Evolutionary conservation across 1,140 invertebrate genomes (phyloP), one percentile per base, ranked within the genome.

Genomic region (Drosophila oshimai): DNA sequence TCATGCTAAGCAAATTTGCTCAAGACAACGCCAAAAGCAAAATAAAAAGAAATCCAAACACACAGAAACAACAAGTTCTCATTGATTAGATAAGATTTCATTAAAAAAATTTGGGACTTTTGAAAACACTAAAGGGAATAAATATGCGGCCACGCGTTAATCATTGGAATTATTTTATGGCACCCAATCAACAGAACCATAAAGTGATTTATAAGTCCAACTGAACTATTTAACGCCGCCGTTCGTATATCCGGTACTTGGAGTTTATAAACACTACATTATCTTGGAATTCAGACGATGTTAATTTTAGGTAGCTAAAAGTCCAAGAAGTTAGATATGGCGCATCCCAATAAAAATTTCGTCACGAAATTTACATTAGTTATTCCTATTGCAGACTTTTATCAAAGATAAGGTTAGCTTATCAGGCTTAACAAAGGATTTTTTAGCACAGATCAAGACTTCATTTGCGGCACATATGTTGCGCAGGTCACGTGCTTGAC

Each of bases 41-140:
- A 24, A 20, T 17, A 24, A 46, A 46, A 33, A 62, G 10, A 51
- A 39, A 36, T 53, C 45, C 45, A 68, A 67, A 67, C 24, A 37
- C 31, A 26, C 13, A 57, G 37, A n/a, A 50, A 47, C 33, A 44
- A 33, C n/a, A 20, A 17, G 20, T 65, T 7, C 34, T n/a, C 12
- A 65, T 67, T 24, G 76, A 80, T 81, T 42, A 80, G 76, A 81
- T 80, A 80, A 65, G 42, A 60, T 37, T 58, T 64, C 34, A 65
- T 50, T 71, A 75, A 44, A 28, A 9, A 17, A n/a, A 13, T 64
- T 65, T 18, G 55, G 41, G 10, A 31, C 31, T 29, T 18, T 31
- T 29, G 24, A 9, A 5, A 17, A 65, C 62, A 65, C 26, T 50
- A 20, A 7, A 26, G 15, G 28, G 15, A 39, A 50, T 50, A 50